Percentiles rank a stretch among this genome's conserved stretches.
Conservation (phyloP, 2,797 vertebrate species). For the Acanthiza pusilla region DNA sequence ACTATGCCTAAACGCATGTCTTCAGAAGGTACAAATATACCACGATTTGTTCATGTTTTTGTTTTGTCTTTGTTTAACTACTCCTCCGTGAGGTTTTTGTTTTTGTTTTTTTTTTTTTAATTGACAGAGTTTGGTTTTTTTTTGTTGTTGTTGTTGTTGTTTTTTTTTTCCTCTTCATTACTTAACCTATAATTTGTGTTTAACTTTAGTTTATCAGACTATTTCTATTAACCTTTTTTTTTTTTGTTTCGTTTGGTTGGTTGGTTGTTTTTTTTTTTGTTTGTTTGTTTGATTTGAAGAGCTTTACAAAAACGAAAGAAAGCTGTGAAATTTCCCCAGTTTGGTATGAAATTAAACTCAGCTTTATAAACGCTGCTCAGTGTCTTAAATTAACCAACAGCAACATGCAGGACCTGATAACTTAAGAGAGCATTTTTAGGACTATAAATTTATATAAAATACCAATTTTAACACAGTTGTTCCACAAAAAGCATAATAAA, state of each 20-base stretch:
- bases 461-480: background rate
- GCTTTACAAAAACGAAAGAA: conserved; percentile 62
- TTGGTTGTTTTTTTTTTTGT: background rate
- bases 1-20: conserved; percentile 99
- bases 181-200: conserved; percentile 76
- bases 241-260: background rate
- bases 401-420: background rate
- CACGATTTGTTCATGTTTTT: conserved; percentile 76
- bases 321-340: conserved; percentile 51
- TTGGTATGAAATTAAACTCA: conserved; percentile 50
- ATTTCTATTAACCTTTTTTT: conserved; percentile 70
- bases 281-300: conserved; percentile 48
- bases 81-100: conserved; percentile 66
- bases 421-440: background rate
- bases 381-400: conserved; percentile 50
- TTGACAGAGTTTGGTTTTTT: conserved; percentile 23
- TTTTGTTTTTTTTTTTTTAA: background rate
- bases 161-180: conserved; percentile 73
- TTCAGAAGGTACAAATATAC: conserved; percentile 95
- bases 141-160: background rate
- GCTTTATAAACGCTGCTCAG: conserved; percentile 51
- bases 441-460: background rate
- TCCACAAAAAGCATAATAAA: background rate
- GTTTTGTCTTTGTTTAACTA: conserved; percentile 75
- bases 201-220: conserved; percentile 75